phyloP scores from a whole-genome alignment of 2,888 invertebrate genomes.

The Synanthedon formicaeformis region DNA sequence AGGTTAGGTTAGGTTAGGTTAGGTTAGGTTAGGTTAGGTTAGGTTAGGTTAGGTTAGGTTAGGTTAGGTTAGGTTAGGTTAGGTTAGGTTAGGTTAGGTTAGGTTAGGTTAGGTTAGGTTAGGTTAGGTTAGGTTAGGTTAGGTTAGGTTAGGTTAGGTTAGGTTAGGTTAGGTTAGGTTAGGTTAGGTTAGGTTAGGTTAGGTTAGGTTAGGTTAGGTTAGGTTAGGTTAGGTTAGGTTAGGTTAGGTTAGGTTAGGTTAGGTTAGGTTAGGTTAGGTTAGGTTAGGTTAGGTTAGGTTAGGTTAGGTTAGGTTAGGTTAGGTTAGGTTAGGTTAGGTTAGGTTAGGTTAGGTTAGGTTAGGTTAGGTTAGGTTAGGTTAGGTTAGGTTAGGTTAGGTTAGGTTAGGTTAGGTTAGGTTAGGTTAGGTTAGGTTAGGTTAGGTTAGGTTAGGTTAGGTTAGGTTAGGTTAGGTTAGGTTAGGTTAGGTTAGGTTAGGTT shows the following conservation, averaged over 20 bases:
- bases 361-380: constrained; percentile 3
- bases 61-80: constrained; percentile 8
- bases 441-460: neutral
- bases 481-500: neutral
- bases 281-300: constrained; percentile 12
- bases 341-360: constrained; percentile 7
- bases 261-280: constrained; percentile 12
- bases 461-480: neutral
- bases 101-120: constrained; percentile 7
- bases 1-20: constrained; percentile 9
- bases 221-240: constrained; percentile 11
- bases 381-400: constrained; percentile 2
- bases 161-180: constrained; percentile 4
- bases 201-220: constrained; percentile 12
- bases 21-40: constrained; percentile 8
- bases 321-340: constrained; percentile 12
- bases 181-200: constrained; percentile 8
- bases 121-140: constrained; percentile 8
- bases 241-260: constrained; percentile 12
- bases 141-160: constrained; percentile 10
- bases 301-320: constrained; percentile 12
- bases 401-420: constrained; percentile 3
- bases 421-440: constrained; percentile 1
- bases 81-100: constrained; percentile 5
- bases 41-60: constrained; percentile 8